These are phyloP conservation scores for Myotis myotis DNA, from an alignment of 2,797 vertebrate species.

Conservation along the genomic window DNA sequence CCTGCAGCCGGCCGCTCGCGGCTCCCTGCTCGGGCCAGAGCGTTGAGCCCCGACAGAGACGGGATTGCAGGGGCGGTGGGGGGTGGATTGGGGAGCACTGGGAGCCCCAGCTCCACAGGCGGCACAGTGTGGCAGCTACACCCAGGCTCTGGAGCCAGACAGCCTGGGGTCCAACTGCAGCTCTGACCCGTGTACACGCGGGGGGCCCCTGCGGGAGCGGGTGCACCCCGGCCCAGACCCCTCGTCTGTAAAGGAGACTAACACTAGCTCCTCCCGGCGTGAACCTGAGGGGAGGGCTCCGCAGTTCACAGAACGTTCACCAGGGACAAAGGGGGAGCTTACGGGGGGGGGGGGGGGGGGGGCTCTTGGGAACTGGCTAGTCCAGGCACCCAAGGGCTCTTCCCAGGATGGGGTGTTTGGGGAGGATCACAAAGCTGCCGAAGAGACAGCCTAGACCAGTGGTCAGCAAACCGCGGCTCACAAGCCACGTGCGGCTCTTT, in stretches of 20 bases:
- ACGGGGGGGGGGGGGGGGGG: neutral
- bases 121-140: neutral
- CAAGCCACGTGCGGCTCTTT: too few relatives aligned
- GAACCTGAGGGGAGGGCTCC: neutral
- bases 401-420: neutral
- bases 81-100: neutral
- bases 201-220: neutral
- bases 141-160: neutral
- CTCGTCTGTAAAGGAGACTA: neutral
- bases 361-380: neutral
- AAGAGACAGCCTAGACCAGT: neutral
- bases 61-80: too few relatives aligned
- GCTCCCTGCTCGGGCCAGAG: neutral
- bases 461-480: too few relatives aligned
- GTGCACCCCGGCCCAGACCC: neutral
- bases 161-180: neutral
- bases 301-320: neutral
- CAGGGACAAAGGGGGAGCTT: neutral
- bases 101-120: neutral
- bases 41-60: neutral
- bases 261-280: neutral
- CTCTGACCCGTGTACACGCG: neutral
- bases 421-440: neutral
- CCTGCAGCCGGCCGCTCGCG: fast-evolving
- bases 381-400: neutral